Base-by-base conservation (phyloP, 2,888 invertebrate species). In the Acanthosepion esculentum region DNA sequence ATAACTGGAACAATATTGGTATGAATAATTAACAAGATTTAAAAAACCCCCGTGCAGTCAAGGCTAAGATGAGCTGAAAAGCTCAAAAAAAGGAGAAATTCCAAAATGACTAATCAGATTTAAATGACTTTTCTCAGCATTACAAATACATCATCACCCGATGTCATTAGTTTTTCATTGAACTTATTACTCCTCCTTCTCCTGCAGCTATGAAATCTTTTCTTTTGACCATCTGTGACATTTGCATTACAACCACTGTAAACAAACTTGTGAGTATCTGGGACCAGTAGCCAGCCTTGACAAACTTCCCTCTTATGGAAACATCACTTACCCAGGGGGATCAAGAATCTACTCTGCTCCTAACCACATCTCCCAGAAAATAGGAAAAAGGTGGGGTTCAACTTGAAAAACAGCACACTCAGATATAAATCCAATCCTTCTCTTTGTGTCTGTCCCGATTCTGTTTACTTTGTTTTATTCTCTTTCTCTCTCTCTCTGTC, bases 211-310 rank as follows among this genome's bases (percentile, higher is more conserved):
- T 78, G 78, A 78, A 78, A 78, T 78, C 29, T 78, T 78, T n/a
- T 78, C 78, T n/a, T 78, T 78, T 29, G 78, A 78, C n/a, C n/a
- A 59, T 59, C 59, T 59, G n/a, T 78, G 78, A 78, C 78, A 78
- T 78, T 78, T 78, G n/a, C 78, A 78, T n/a, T n/a, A n/a, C 78
- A 78, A 78, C 29, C 78, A 78, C 29, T 78, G 78, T 78, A 78
- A 78, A 78, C 78, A 78, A 78, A 78, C 78, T 64, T 41, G 26
- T 26, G 64, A 29, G 23, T 64, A 64, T 64, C 64, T n/a, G n/a
- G n/a, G n/a, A 78, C 78, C 29, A 78, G 78, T n/a, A 78, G n/a
- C n/a, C 3, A 29, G 78, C 78, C 78, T 78, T 78, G 78, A 78
- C n/a, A 78, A 78, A 78, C 29, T 8, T n/a, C 12, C 78, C 15